Conservation (phyloP, 2,113 vertebrate species). For the Numenius arquata region DNA sequence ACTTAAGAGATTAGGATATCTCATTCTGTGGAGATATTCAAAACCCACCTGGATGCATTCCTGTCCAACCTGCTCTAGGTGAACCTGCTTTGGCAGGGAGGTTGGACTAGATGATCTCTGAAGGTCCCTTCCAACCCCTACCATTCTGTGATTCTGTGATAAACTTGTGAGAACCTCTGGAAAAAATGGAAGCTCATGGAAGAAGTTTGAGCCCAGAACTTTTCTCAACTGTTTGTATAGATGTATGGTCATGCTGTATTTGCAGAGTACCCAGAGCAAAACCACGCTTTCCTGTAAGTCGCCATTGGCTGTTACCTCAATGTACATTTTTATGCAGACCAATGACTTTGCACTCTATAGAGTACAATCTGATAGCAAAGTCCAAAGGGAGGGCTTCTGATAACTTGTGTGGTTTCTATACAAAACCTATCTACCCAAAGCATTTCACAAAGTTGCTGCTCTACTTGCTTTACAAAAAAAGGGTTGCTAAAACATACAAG, state of each 20-base stretch:
- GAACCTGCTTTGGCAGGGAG: not conserved
- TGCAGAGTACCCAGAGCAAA: not conserved
- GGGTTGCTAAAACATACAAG: not conserved
- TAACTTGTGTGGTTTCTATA: not conserved
- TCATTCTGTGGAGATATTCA: not conserved
- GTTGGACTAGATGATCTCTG: not conserved
- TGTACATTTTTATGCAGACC: not conserved
- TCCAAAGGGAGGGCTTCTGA: not conserved
- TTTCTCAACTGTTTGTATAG: not conserved
- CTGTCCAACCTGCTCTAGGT: not conserved
- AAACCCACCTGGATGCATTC: not conserved
- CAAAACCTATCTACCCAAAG: not conserved
- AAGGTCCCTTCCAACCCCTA: not conserved
- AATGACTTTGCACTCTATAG: not conserved
- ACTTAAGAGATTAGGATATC: not conserved
- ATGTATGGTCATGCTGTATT: not conserved
- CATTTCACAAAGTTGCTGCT: not conserved
- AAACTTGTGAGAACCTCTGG: not conserved
- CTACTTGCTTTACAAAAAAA: not conserved
- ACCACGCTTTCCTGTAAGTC: not conserved
- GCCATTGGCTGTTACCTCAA: not conserved
- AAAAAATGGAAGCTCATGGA: not conserved
- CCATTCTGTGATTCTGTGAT: not conserved
- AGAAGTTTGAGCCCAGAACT: not conserved
- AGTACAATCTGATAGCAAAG: not conserved